Conservation (phyloP, 2,888 invertebrate species). For the Pandemis cinnamomeana region DNA sequence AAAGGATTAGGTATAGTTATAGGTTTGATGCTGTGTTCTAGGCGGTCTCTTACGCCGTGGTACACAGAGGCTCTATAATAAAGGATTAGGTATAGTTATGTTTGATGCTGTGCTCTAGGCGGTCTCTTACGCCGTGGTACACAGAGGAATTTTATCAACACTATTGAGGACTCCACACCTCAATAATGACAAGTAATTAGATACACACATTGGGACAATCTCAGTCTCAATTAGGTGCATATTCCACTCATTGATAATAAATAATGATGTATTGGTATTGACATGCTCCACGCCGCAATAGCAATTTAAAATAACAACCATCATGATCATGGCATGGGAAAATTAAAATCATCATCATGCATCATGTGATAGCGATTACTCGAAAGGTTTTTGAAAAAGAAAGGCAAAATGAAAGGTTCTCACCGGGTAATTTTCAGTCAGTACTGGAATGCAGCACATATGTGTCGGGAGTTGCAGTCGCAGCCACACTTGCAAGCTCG, state of each 20-base stretch:
- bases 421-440: too few species aligned
- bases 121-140: constrained; percentile 36
- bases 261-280: neutral
- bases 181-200: neutral
- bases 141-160: constrained; percentile 17
- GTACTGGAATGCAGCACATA: too few species aligned
- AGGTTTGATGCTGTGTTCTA: constrained; percentile 38
- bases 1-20: neutral
- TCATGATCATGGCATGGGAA: too few species aligned
- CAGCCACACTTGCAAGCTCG: neutral
- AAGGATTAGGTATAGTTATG: neutral
- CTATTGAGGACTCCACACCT: neutral
- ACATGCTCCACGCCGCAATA: neutral
- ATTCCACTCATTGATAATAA: neutral
- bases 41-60: constrained; percentile 21
- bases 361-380: too few species aligned
- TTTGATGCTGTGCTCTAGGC: constrained; percentile 40
- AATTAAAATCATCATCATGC: too few species aligned
- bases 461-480: too few species aligned
- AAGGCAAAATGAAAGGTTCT: too few species aligned
- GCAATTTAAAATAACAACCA: neutral
- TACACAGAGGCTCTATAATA: neutral
- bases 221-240: too few species aligned
- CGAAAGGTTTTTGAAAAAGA: too few species aligned
- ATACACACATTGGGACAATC: neutral